A percentile compares a stretch with the other conserved stretches of the same genome.
Conservation (phyloP, 2,888 invertebrate species). For the Elysia crispata region DNA sequence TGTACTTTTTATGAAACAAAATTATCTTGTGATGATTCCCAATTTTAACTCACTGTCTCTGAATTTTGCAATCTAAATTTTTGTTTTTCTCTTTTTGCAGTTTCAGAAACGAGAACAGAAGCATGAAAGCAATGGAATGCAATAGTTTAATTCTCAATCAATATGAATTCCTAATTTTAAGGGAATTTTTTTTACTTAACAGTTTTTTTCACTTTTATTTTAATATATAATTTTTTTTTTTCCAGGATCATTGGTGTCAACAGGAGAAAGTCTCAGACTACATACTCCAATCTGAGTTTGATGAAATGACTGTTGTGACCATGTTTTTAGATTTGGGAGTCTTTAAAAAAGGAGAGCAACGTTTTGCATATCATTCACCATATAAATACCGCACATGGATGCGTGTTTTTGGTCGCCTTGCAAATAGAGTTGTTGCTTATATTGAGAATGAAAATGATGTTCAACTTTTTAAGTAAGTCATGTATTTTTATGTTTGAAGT, state of each 20-base stretch:
- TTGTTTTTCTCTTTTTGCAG: too few species aligned
- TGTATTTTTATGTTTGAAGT: background rate
- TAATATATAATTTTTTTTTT: background rate
- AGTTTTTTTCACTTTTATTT: background rate
- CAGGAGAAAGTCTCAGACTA: slow-evolving; percentile 50
- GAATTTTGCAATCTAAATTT: too few species aligned
- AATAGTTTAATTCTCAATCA: background rate
- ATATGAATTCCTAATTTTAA: background rate
- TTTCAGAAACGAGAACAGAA: background rate
- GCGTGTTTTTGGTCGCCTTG: slow-evolving; percentile 50
- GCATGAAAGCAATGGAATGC: background rate
- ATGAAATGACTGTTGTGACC: slow-evolving; percentile 58
- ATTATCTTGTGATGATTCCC: too few species aligned
- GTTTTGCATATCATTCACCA: slow-evolving; percentile 49
- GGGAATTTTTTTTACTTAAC: background rate
- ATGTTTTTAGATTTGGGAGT: slow-evolving; percentile 54
- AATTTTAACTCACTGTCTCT: too few species aligned
- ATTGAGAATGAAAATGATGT: slow-evolving; percentile 53
- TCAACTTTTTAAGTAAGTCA: slow-evolving; percentile 47
- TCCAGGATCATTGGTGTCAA: slow-evolving; percentile 54
- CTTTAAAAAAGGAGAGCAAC: slow-evolving; percentile 53
- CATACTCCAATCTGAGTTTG: slow-evolving; percentile 50
- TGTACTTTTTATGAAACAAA: too few species aligned
- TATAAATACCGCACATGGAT: slow-evolving; percentile 54
- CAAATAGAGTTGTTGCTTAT: slow-evolving; percentile 55